Base-by-base conservation (phyloP, 2,888 invertebrate genomes). In the Leucophenga montana region DNA sequence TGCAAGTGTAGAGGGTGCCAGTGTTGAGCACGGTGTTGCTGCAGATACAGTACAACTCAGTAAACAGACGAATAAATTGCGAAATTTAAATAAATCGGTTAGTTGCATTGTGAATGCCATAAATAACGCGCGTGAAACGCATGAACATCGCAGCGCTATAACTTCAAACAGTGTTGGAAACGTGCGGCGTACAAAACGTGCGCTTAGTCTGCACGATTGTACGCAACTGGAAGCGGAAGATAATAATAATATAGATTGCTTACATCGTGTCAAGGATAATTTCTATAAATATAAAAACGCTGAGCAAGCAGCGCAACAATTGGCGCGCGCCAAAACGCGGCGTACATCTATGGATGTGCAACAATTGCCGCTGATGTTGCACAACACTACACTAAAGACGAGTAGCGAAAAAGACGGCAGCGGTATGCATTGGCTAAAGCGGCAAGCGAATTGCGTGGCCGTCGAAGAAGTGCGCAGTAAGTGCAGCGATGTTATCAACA, bases 221-320 rank as follows among this genome's bases (percentile, higher is more conserved):
- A 82, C 78, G 3, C 73, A 70, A 33, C 31, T 77, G 9, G 71
- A 72, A 46, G 22, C 64, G 18, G 53, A n/a, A 13, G 8, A 50
- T 27, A n/a, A 44, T 3, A 48, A 46, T 13, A 71, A 72, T 20
- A 66, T 70, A 18, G 68, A 75, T 46, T 66, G 62, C 50, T 50
- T 77, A 44, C 85, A 83, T 61, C 80, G 78, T 4, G 80, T 85
- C 68, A 87, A 84, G 72, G 89, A 89, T 73, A 89, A 89, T 71
- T 89, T 89, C 73, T 87, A 89, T 72, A 89, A 89, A 74, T 88
- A 88, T 76, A 89, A 89, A 83, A 88, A 86, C 70, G 89, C 89
- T 57, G 86, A 86, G 16, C 86, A 86, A 72, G 78, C 79, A 16
- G 72, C 74, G 8, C 75, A 77, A 66, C 70, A 72, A 59, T 53